These are phyloP conservation scores for Buteo buteo DNA, from an alignment of 2,113 vertebrate genomes.

Conservation along the genomic window DNA sequence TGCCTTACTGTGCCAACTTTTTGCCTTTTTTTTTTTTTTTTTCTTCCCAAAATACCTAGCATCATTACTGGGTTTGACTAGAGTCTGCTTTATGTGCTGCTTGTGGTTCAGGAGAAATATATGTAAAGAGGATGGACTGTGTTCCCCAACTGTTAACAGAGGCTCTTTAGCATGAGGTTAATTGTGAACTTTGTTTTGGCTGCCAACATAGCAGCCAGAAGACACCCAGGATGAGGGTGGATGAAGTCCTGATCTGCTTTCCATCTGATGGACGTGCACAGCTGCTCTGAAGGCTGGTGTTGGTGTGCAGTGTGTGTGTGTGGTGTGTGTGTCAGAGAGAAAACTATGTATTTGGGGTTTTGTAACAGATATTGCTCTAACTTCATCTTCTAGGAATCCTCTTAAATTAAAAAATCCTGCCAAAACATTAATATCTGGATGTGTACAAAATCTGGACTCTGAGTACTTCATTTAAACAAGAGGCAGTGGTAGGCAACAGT, in stretches of 20 bases:
- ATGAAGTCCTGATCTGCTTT: constrained; percentile 48
- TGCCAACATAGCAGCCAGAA: constrained; percentile 40
- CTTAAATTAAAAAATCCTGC: constrained; percentile 35
- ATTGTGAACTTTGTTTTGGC: constrained; percentile 9
- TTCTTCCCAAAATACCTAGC: constrained; percentile 58
- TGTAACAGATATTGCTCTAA: constrained; percentile 44
- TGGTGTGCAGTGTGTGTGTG: background rate
- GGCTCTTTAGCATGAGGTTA: constrained; percentile 21
- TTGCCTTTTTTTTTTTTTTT: background rate
- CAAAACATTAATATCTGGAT: constrained; percentile 14
- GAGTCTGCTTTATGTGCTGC: constrained; percentile 51
- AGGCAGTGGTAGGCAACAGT: background rate
- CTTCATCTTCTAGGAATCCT: constrained; percentile 57
- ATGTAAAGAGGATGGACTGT: background rate
- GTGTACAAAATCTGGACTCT: background rate
- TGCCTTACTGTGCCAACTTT: constrained; percentile 33
- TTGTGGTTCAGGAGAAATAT: constrained; percentile 21
- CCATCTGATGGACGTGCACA: constrained; percentile 24
- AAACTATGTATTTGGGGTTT: background rate
- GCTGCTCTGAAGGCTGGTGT: constrained; percentile 48
- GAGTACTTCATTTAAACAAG: background rate
- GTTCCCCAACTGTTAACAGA: background rate
- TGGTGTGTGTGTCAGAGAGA: background rate
- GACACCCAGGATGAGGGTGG: constrained; percentile 1
- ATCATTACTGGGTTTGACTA: constrained; percentile 57